phyloP scores from a whole-genome alignment of 2,113 vertebrate species.

The Todiramphus saurophagus region DNA sequence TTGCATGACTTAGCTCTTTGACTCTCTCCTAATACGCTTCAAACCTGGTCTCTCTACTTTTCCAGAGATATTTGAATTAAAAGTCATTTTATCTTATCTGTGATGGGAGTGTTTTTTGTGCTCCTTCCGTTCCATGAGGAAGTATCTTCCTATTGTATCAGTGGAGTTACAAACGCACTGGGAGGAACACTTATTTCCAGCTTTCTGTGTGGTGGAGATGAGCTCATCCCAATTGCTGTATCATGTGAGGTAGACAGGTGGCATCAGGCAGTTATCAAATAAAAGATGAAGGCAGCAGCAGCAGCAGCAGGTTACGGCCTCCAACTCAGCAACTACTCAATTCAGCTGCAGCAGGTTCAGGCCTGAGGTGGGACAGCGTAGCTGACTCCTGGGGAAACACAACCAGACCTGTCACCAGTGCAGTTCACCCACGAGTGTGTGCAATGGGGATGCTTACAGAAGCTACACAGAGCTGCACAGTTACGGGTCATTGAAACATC shows the following conservation, averaged over 20 bases:
- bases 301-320: conserved; percentile 59
- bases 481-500: not conserved
- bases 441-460: fast-evolving
- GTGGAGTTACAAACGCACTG: not conserved
- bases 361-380: conserved; percentile 49
- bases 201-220: not conserved
- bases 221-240: not conserved
- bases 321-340: conserved; percentile 54
- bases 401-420: conserved; percentile 25
- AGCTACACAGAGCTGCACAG: fast-evolving
- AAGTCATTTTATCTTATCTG: not conserved
- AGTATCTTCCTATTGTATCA: not conserved
- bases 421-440: not conserved
- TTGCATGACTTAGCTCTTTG: not conserved
- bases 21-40: not conserved
- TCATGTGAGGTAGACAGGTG: conserved; percentile 52
- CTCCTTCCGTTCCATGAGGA: not conserved
- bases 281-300: conserved; percentile 51
- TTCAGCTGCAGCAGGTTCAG: conserved; percentile 58
- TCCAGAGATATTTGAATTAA: not conserved
- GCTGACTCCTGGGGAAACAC: conserved; percentile 51
- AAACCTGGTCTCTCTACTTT: not conserved
- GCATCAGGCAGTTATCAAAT: conserved; percentile 56
- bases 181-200: not conserved
- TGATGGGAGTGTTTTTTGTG: not conserved